Base-by-base conservation (phyloP, 2,888 invertebrate species). In the Hydropsyche betteni region DNA sequence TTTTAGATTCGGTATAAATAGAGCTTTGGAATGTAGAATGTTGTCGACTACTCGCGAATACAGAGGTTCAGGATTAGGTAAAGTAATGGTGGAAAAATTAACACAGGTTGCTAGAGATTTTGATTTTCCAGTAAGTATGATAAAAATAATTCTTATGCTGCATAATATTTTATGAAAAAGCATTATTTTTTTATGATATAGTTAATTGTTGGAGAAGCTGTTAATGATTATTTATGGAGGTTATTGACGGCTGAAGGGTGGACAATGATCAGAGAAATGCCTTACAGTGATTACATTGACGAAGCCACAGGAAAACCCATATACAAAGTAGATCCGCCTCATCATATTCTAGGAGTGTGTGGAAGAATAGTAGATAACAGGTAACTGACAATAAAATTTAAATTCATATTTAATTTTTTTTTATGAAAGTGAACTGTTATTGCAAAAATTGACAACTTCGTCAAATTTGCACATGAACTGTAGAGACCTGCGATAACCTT, bases 131-230 rank as follows among this genome's bases (percentile, higher is more conserved):
- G 79, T 79, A 75, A 64, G 75, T 58, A 34, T 50, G 4, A n/a
- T 58, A 24, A 24, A 24, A 24, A 24, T 55, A 38, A 34, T 64
- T 2, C 4, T 64, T 36, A 8, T 12, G 10, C 8, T 12, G 34
- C 10, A 10, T 16, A 7, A 0, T 7, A 34, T 24, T 1, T 34
- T 34, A 64, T 34, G 4, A 24, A 24, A 10, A 24, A 34, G 34
- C 0, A 10, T 3, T 6, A 61, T 33, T 34, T 64, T 7, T n/a
- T 36, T 12, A 36, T 8, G 12, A 8, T 6, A 55, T 51, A 79
- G 79, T 38, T 79, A 33, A 73, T 79, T 5, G 68, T 79, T 8
- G 79, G 79, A 74, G 79, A 79, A 38, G 79, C 79, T n/a, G 79
- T 79, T 7, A 79, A 79, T 50, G 74, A 79, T 14, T 77, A 50